Conservation (phyloP, 2,797 vertebrate species). For the Chaenodraco wilsoni region DNA sequence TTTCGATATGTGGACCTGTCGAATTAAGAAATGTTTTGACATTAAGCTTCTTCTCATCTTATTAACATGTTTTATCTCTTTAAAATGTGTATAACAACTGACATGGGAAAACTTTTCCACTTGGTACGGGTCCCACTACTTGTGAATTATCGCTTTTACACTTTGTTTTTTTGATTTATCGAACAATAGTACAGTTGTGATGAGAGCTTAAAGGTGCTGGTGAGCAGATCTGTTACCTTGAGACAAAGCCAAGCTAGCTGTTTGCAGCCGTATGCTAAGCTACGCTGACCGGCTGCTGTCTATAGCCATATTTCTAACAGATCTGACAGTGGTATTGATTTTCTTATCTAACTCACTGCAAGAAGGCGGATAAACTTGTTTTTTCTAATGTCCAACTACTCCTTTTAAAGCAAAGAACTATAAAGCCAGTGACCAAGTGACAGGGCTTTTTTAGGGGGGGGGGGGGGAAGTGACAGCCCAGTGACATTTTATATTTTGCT, state of each 20-base stretch:
- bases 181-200: background rate
- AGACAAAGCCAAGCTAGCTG: background rate
- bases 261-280: background rate
- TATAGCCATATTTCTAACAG: conserved; percentile 2
- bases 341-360: background rate
- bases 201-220: background rate
- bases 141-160: background rate
- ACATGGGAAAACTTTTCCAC: background rate
- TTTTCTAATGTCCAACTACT: conserved; percentile 11
- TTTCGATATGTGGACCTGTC: conserved; percentile 3
- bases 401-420: conserved; percentile 17
- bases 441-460: background rate
- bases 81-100: background rate
- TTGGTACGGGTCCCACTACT: fast-evolving
- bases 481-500: conserved; percentile 20
- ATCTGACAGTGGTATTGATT: background rate
- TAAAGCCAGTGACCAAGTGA: conserved; percentile 4
- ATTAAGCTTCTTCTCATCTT: background rate
- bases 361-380: background rate
- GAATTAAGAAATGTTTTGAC: conserved; percentile 17
- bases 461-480: conserved; percentile 11
- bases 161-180: background rate
- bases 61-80: background rate
- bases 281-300: background rate
- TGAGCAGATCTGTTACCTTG: background rate